Conservation (phyloP, 2,888 invertebrate genomes). For the Rugalucina vietnamica region DNA sequence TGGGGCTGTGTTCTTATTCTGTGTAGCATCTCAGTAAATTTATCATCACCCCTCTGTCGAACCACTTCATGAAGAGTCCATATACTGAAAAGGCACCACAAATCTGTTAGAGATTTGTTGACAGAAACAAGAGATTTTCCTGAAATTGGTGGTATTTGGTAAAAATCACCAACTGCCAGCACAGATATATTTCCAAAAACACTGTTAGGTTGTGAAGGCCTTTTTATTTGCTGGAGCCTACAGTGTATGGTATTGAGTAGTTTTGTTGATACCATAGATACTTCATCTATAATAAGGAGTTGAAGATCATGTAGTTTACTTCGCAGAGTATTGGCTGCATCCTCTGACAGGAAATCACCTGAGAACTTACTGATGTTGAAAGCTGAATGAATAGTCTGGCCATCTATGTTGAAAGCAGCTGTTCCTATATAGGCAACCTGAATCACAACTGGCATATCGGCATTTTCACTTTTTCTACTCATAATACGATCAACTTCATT, state of each 20-base stretch:
- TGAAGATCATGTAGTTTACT: conserved; percentile 29
- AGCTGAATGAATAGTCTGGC: conserved; percentile 70
- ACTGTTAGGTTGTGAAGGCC: conserved; percentile 64
- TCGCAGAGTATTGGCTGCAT: conserved; percentile 33
- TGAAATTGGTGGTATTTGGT: conserved; percentile 78
- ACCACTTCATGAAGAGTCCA: too few species aligned
- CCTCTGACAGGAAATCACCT: conserved; percentile 29
- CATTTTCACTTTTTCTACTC: conserved; percentile 8
- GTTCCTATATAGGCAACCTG: conserved; percentile 66
- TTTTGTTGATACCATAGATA: conserved; percentile 76
- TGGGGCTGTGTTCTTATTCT: too few species aligned
- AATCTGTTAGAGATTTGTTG: conserved; percentile 8
- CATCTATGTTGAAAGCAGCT: conserved; percentile 71
- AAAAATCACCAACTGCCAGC: conserved; percentile 78
- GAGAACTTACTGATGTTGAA: conserved; percentile 48
- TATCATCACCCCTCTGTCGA: too few species aligned
- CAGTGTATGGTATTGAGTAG: conserved; percentile 71
- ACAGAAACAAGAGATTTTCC: conserved; percentile 48
- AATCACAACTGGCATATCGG: conserved; percentile 42
- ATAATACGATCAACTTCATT: conserved; percentile 15
- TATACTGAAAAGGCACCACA: too few species aligned
- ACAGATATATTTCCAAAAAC: conserved; percentile 79
- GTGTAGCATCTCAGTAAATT: too few species aligned
- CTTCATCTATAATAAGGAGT: conserved; percentile 78
- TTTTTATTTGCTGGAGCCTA: conserved; percentile 73